A percentile compares a stretch with the other conserved stretches of the same genome.
phyloP scores from a whole-genome alignment of 1,140 invertebrate genomes.

The Drosophila nannoptera region DNA sequence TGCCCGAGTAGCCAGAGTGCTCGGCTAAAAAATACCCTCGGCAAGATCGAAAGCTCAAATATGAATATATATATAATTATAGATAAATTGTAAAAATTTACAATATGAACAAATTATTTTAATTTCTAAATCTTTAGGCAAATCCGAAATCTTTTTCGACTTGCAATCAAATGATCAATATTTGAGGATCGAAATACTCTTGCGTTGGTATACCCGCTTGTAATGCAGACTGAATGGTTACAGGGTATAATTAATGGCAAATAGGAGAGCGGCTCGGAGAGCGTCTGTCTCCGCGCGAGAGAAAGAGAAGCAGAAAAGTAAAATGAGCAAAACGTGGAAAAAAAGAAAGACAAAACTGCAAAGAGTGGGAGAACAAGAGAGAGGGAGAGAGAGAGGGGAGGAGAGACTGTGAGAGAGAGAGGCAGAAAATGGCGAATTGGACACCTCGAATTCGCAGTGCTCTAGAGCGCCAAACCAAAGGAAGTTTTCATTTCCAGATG shows the following conservation, averaged over 20 bases:
- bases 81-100: too few species aligned
- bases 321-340: not conserved
- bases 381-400: too few species aligned
- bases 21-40: not conserved
- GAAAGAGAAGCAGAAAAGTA: constrained; percentile 14
- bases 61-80: not conserved
- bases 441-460: not conserved
- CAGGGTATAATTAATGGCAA: constrained; percentile 28
- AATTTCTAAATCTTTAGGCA: not conserved
- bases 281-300: constrained; percentile 4
- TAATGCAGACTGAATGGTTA: not conserved
- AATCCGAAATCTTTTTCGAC: not conserved
- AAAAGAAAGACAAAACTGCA: not conserved
- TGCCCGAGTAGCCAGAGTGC: not conserved
- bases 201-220: not conserved
- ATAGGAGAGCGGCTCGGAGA: constrained; percentile 42
- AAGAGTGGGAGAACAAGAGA: constrained; percentile 10
- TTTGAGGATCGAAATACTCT: too few species aligned
- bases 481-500: too few species aligned
- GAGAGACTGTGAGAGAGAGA: too few species aligned
- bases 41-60: not conserved
- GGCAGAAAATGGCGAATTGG: not conserved
- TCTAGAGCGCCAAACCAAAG: not conserved
- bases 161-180: not conserved
- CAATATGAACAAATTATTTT: too few species aligned